These are phyloP conservation scores for Drosophila macrothrix DNA, from an alignment of 2,888 invertebrate genomes.

Conservation along the genomic window DNA sequence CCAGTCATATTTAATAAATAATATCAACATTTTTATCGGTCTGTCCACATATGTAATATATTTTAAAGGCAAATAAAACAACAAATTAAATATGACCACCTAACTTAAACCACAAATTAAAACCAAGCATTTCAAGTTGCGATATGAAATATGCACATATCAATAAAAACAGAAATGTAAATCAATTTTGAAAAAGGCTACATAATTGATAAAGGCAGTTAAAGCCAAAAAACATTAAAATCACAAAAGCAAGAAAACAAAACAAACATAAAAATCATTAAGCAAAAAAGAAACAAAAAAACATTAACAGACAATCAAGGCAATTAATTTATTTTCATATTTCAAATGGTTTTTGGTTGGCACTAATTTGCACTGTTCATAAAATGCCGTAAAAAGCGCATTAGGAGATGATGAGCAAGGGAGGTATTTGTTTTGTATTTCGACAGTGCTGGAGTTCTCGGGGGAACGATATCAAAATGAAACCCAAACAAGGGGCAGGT, in stretches of 20 bases:
- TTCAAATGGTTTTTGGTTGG: slow-evolving; percentile 13
- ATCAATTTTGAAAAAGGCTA: background rate
- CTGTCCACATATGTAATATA: background rate
- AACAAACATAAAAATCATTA: background rate
- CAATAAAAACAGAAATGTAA: background rate
- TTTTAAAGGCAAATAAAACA: background rate
- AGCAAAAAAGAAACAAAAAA: slow-evolving; percentile 7
- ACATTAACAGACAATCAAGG: slow-evolving; percentile 38
- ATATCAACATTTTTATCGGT: background rate
- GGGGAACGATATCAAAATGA: slow-evolving; percentile 47
- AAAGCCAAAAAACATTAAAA: background rate
- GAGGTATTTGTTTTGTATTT: slow-evolving; percentile 19
- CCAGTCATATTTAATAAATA: background rate
- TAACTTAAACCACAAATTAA: background rate
- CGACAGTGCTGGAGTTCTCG: slow-evolving; percentile 1
- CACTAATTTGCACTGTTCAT: slow-evolving; percentile 36
- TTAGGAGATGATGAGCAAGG: slow-evolving; percentile 31
- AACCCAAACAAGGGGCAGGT: slow-evolving; percentile 60
- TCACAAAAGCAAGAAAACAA: slow-evolving; percentile 1
- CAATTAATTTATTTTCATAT: slow-evolving; percentile 45
- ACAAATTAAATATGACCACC: background rate
- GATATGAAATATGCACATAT: background rate
- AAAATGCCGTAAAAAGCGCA: slow-evolving; percentile 49
- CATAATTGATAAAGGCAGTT: background rate
- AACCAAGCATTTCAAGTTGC: background rate